These are phyloP conservation scores for Apteryx owenii DNA, from an alignment of 2,113 vertebrate genomes.

Conservation along the genomic window DNA sequence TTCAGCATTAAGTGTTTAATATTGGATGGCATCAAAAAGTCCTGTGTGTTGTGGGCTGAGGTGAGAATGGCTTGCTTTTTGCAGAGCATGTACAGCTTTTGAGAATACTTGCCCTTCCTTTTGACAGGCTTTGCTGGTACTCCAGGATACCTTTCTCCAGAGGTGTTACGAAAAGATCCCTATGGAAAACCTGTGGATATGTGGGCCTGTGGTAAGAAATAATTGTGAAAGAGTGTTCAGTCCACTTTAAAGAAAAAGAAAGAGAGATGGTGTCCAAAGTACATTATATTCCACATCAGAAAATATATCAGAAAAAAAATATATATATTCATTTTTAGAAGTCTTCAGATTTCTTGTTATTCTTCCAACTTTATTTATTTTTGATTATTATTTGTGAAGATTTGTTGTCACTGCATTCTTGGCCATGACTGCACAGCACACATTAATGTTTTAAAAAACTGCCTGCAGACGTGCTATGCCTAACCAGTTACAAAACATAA, in stretches of 20 bases:
- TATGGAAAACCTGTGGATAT: constrained; percentile 98
- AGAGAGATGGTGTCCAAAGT: background rate
- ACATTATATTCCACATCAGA: background rate
- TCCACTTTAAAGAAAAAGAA: background rate
- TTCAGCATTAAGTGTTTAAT: fast-evolving
- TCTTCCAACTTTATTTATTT: background rate
- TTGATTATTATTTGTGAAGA: background rate
- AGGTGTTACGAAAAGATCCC: constrained; percentile 95
- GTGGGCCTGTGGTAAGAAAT: constrained; percentile 95
- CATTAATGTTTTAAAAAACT: background rate
- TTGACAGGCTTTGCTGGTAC: constrained; percentile 93
- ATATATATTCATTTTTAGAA: background rate
- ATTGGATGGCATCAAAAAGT: background rate
- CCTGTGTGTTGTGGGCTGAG: background rate
- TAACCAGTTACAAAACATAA: background rate
- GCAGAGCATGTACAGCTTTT: fast-evolving
- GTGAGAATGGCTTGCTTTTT: background rate
- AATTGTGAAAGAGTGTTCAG: background rate
- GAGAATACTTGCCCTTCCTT: background rate
- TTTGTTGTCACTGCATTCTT: background rate
- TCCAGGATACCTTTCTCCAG: constrained; percentile 95
- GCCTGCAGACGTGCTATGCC: background rate
- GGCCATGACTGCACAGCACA: background rate
- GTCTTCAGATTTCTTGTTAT: background rate
- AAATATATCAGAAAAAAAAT: background rate